Conservation (phyloP, 2,888 invertebrate species). For the Silvanus unidentatus region DNA sequence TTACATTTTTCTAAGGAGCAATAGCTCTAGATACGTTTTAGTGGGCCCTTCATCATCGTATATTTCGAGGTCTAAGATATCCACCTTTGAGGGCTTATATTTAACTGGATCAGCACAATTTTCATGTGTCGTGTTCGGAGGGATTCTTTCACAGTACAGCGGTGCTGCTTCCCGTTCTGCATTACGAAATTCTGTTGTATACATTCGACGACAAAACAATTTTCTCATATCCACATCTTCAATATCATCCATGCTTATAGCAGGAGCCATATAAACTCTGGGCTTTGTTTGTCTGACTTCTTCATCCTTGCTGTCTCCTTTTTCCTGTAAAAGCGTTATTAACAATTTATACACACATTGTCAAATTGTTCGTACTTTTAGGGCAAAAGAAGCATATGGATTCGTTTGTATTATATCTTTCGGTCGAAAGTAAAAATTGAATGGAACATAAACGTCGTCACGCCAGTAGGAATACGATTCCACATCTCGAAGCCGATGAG, state of each 20-base stretch:
- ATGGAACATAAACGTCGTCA: conserved; percentile 32
- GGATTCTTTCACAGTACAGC: no score
- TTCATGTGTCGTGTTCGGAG: not conserved
- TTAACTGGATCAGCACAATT: not conserved
- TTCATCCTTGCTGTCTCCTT: conserved; percentile 21
- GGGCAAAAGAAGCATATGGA: conserved; percentile 22
- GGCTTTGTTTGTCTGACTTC: conserved; percentile 38
- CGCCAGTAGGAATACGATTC: conserved; percentile 33
- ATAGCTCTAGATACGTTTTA: no score
- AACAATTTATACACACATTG: conserved; percentile 13
- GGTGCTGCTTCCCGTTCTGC: conserved; percentile 35
- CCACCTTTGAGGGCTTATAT: no score
- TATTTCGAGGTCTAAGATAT: no score
- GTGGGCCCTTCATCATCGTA: conserved; percentile 31
- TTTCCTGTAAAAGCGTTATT: conserved; percentile 18
- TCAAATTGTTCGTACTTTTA: no score
- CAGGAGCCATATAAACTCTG: conserved; percentile 39
- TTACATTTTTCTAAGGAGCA: no score
- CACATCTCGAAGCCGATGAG: conserved; percentile 28
- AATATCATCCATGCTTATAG: conserved; percentile 42
- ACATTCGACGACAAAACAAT: conserved; percentile 36
- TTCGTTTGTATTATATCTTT: conserved; percentile 36
- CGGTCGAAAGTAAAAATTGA: conserved; percentile 34
- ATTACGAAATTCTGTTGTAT: conserved; percentile 39
- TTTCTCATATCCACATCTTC: conserved; percentile 38